Percentiles rank a stretch among this genome's conserved stretches.
These are phyloP conservation scores for Orthosia gothica DNA, from an alignment of 2,888 invertebrate genomes.

Conservation along the genomic window DNA sequence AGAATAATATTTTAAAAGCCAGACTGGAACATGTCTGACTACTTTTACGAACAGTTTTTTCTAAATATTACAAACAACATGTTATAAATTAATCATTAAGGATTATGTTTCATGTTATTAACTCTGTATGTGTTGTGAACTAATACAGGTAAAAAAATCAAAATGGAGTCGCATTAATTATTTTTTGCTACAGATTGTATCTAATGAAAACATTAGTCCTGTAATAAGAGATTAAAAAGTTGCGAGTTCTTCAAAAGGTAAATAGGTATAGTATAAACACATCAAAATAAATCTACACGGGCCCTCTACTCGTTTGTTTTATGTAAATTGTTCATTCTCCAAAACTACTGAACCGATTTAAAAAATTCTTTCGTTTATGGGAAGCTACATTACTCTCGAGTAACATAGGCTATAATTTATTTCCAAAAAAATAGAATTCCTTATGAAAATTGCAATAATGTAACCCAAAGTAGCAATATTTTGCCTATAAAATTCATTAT, in stretches of 20 bases:
- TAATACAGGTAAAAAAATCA: neutral
- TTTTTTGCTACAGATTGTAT: neutral
- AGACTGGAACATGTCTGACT: slow-evolving; percentile 41
- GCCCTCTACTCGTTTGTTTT: no score
- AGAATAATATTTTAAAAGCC: slow-evolving; percentile 26
- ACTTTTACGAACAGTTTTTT: slow-evolving; percentile 48
- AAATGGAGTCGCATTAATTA: neutral
- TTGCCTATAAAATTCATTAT: no score
- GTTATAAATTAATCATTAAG: slow-evolving; percentile 33
- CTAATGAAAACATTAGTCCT: neutral
- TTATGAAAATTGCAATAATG: no score
- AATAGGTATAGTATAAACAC: no score
- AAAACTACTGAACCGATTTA: no score
- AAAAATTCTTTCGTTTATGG: no score
- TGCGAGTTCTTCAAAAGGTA: neutral
- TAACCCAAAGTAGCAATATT: no score
- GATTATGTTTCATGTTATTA: slow-evolving; percentile 25
- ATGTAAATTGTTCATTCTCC: no score
- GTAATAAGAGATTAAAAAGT: neutral
- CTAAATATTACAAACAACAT: neutral
- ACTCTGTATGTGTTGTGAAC: neutral
- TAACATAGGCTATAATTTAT: no score
- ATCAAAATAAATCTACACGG: no score
- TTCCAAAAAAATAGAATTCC: no score
- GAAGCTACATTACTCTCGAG: no score